These are phyloP conservation scores for Heterochromis multidens DNA, from an alignment of 2,113 vertebrate species.

Conservation along the genomic window DNA sequence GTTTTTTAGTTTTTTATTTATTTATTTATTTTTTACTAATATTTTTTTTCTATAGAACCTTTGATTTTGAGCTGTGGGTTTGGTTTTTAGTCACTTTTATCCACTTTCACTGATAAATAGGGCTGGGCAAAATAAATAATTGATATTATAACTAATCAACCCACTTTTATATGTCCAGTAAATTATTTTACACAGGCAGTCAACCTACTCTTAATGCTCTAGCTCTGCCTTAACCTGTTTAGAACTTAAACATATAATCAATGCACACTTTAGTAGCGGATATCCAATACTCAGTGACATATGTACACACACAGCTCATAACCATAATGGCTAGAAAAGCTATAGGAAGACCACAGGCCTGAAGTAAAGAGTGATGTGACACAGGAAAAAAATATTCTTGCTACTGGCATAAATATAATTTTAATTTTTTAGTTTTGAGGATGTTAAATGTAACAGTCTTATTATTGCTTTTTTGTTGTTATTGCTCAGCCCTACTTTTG, in stretches of 20 bases:
- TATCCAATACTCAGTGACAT: too few relatives aligned
- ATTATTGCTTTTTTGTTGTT: neutral
- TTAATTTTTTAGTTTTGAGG: too few relatives aligned
- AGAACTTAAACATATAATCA: neutral
- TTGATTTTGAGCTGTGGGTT: conserved; percentile 17
- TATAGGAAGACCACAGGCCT: neutral
- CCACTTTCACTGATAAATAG: neutral
- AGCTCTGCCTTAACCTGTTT: neutral
- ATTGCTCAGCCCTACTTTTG: neutral
- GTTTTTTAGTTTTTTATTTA: neutral
- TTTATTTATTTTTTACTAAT: conserved; percentile 27
- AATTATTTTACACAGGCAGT: neutral
- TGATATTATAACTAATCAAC: neutral
- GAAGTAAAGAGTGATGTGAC: neutral
- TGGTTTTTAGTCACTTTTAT: neutral
- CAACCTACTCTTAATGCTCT: too few relatives aligned
- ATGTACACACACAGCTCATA: neutral
- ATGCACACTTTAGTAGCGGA: too few relatives aligned
- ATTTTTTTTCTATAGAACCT: neutral
- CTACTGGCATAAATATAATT: too few relatives aligned
- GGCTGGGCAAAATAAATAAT: neutral
- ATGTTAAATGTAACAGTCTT: neutral
- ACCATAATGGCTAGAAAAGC: neutral
- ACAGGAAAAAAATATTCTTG: too few relatives aligned
- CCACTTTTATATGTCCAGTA: neutral